phyloP scores from a whole-genome alignment of 2,888 invertebrate genomes.

The Rotaria magnacalcarata region DNA sequence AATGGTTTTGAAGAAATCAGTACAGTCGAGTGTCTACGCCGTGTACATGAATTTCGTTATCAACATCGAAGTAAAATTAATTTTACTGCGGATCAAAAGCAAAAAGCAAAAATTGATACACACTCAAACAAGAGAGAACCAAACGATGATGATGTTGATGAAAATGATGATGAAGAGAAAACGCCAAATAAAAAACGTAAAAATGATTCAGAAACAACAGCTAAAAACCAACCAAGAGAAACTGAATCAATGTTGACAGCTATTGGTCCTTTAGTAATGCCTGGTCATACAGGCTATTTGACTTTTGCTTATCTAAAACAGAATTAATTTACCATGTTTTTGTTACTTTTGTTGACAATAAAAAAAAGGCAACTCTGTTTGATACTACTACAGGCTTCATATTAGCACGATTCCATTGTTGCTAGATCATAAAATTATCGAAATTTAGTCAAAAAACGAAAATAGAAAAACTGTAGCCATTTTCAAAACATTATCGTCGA shows the following conservation, averaged over 20 bases:
- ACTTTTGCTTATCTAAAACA: conserved; percentile 42
- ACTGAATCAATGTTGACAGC: neutral
- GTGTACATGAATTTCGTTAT: conserved; percentile 60
- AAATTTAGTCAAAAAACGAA: too few relatives aligned
- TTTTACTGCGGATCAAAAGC: conserved; percentile 39
- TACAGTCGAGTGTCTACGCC: conserved; percentile 80
- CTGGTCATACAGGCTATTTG: conserved; percentile 46
- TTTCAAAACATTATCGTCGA: too few relatives aligned
- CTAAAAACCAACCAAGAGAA: neutral
- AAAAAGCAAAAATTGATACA: neutral
- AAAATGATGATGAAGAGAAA: conserved; percentile 37
- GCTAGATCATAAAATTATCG: too few relatives aligned
- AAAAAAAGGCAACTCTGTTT: neutral
- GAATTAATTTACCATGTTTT: neutral
- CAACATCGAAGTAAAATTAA: conserved; percentile 13
- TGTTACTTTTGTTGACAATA: neutral
- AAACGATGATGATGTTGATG: conserved; percentile 3
- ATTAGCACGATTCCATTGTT: too few relatives aligned
- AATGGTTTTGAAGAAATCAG: conserved; percentile 77
- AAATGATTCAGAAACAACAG: neutral
- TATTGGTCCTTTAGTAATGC: conserved; percentile 9
- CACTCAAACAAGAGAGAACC: neutral
- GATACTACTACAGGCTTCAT: too few relatives aligned
- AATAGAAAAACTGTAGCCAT: too few relatives aligned
- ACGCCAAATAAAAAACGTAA: neutral